phyloP scores from a whole-genome alignment of 2,888 invertebrate genomes.

The Andrena praecox region DNA sequence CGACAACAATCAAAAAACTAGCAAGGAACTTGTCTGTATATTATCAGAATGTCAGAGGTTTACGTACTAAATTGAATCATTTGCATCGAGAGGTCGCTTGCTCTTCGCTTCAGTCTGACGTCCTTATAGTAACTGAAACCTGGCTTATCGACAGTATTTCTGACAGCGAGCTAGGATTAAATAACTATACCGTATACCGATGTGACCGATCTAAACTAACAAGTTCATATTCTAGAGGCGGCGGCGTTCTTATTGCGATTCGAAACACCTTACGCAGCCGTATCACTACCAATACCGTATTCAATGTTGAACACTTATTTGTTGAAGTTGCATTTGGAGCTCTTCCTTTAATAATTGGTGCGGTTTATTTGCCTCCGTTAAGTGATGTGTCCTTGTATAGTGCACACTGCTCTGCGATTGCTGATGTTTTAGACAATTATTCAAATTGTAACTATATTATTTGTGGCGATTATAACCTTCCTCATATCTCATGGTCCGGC shows the following conservation, averaged over 20 bases:
- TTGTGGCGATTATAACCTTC: no score
- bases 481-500: background rate
- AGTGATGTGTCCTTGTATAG: background rate
- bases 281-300: background rate
- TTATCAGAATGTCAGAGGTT: conserved; percentile 7
- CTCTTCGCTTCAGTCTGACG: conserved; percentile 2
- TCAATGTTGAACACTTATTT: background rate
- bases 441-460: no score
- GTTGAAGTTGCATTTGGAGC: background rate
- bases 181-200: conserved; percentile 10
- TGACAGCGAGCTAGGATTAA: background rate
- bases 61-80: background rate
- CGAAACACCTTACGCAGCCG: background rate
- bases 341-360: background rate
- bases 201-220: background rate
- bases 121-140: background rate
- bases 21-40: background rate
- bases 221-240: conserved; percentile 1
- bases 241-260: conserved; percentile 4
- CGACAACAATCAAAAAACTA: conserved; percentile 13
- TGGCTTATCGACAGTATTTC: conserved; percentile 8
- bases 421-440: no score
- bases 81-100: background rate
- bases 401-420: background rate
- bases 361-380: background rate